Evolutionary conservation across 2,113 vertebrate species (phyloP), one percentile per base, ranked within the genome.

Genomic region (Sinocyclocheilus anophthalmus): DNA sequence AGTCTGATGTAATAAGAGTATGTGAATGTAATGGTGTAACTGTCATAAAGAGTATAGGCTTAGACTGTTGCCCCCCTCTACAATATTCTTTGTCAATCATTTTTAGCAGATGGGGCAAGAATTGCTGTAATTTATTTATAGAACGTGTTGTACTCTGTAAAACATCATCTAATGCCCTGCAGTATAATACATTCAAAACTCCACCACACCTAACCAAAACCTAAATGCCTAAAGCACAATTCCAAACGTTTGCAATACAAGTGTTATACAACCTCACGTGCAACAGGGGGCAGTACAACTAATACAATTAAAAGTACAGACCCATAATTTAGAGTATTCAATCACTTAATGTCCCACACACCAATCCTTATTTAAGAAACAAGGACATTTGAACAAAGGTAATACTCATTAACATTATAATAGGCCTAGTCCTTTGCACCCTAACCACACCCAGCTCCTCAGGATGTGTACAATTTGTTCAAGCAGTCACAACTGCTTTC

Each of bases 261-360:
- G 22, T 55, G 81, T 69, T 67, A 83, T 80, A 50, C 16, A 14
- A n/a, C 0, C 6, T 80, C 0, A 0, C n/a, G 53, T 55, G 84
- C 87, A 86, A 59, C 75, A 88, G 87, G 57, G 80, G 87, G 55
- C 65, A 73, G 76, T 8, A 73, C 5, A 83, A 53, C 84, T 45
- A 55, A 83, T 65, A 14, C 9, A 61, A 72, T 76, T 65, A 45
- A 55, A 14, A 26, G 4, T 13, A 55, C 24, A 75, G 11, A 5
- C 42, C 48, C 18, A 26, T 63, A 24, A 20, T 42, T 1, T 8
- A 50, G 14, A 22, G 72, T 9, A 26, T 10, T 42, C 11, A n/a
- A 14, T 5, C 2, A 45, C 14, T 37, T n/a, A 1, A n/a, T n/a
- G 13, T 18, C 37, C 22, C 2, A 18, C n/a, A 16, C 14, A 63